Base-by-base conservation (phyloP, 1,140 invertebrate genomes). In the silkworm (Bombyx mori) region DNA sequence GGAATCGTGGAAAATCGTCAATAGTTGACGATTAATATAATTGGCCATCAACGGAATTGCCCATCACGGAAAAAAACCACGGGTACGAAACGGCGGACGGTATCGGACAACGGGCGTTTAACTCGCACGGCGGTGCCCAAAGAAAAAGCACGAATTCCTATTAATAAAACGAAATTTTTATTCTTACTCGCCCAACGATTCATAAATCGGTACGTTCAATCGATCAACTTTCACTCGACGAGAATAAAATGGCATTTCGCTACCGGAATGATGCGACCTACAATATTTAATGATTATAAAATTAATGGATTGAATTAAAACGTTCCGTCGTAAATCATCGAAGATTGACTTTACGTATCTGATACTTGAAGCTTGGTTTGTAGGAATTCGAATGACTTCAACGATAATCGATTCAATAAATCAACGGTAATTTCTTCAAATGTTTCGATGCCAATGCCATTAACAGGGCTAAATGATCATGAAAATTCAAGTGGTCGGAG, bases 181-280 rank as follows among this genome's bases (percentile, higher is more conserved):
- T 7, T 49, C 7, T 8, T 49, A 18, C 5, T 5, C 22, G 7
- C 2, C n/a, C 48, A 18, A 54, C 42, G 42, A 44, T 44, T 47
- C 9, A 56, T 53, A 61, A 62, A 62, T 63, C 50, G 18, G 47
- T 49, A 52, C 44, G 56, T 45, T 60, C 52, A 54, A 71, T 66
- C 63, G 62, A 65, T 71, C 63, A 71, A 71, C 69, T 71, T 71
- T 71, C 69, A 68, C 69, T 68, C 44, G 58, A 47, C 44, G 53
- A 55, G 49, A 64, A 46, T 61, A 52, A 63, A 44, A 65, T 47
- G 53, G 55, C 46, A 56, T 61, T 58, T 59, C 42, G 69, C 66
- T 68, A 64, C 66, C 55, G 66, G 61, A 57, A 61, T 63, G 58
- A 52, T 53, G 51, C 61, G 66, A 56, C 62, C 66, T 62, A 4